A percentile compares a stretch with the other conserved stretches of the same genome.
Conservation (phyloP, 2,888 invertebrate genomes). For the Nudaria mundana region DNA sequence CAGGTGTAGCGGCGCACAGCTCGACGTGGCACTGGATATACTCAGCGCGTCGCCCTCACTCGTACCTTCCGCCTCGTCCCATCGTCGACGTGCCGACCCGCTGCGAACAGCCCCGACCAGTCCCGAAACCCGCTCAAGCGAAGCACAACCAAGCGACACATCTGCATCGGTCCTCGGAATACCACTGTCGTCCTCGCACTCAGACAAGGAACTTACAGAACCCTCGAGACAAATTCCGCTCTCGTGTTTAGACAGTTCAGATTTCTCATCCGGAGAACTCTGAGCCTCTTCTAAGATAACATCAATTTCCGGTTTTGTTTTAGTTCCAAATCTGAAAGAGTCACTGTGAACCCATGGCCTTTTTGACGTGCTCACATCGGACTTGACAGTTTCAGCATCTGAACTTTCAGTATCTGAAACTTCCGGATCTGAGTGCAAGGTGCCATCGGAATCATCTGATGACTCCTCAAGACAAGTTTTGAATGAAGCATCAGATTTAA, state of each 20-base stretch:
- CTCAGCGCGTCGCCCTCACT: constrained; percentile 75
- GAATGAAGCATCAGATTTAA: constrained; percentile 65
- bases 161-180: constrained; percentile 61
- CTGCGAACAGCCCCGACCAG: constrained; percentile 74
- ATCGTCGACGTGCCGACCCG: constrained; percentile 75
- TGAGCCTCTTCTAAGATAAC: constrained; percentile 51
- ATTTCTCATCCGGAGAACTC: constrained; percentile 43
- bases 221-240: constrained; percentile 65
- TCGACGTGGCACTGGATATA: constrained; percentile 72
- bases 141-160: constrained; percentile 69
- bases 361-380: constrained; percentile 63
- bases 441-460: constrained; percentile 63
- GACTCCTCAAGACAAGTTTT: constrained; percentile 68
- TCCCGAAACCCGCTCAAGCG: constrained; percentile 74
- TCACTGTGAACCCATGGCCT: constrained; percentile 73
- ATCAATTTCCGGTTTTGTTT: constrained; percentile 46
- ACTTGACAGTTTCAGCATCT: constrained; percentile 69
- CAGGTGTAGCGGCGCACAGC: constrained; percentile 69
- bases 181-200: constrained; percentile 64
- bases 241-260: constrained; percentile 60
- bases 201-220: constrained; percentile 65
- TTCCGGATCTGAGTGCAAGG: constrained; percentile 69
- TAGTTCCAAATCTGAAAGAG: constrained; percentile 64
- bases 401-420: constrained; percentile 66
- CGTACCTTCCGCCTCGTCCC: constrained; percentile 71